Conservation (phyloP, 53 echinoderm and acorn worm species). For the Zoroaster sp. region DNA sequence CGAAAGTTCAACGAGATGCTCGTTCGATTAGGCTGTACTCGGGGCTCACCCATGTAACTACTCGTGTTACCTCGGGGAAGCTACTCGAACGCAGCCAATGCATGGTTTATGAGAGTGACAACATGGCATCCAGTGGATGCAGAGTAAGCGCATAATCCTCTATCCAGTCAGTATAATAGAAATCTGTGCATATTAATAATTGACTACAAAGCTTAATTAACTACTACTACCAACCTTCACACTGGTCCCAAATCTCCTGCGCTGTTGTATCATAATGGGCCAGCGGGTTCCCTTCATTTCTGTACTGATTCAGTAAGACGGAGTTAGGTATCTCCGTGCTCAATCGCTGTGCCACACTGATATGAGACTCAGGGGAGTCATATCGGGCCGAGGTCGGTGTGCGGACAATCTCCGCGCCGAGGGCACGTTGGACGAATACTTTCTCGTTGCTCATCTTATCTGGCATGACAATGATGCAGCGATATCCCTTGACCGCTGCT, state of each 20-base stretch:
- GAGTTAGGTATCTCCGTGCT: constrained; percentile 89
- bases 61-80: too few relatives aligned
- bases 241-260: constrained; percentile 89
- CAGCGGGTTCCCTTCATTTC: constrained; percentile 87
- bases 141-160: too few relatives aligned
- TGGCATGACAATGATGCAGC: constrained; percentile 96
- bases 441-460: constrained; percentile 97
- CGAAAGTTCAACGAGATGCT: too few relatives aligned
- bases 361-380: constrained; percentile 93
- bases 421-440: constrained; percentile 81
- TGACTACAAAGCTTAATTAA: too few relatives aligned
- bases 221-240: constrained; percentile 74
- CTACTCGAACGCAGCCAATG: too few relatives aligned
- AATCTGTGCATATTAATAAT: too few relatives aligned
- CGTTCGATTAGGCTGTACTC: too few relatives aligned
- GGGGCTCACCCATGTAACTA: too few relatives aligned
- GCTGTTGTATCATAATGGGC: constrained; percentile 92
- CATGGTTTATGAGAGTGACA: too few relatives aligned
- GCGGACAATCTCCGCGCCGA: constrained; percentile 92
- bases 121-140: too few relatives aligned
- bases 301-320: constrained; percentile 83
- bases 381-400: constrained; percentile 85
- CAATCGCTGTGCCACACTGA: constrained; percentile 83
- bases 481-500: constrained; percentile 91
- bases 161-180: too few relatives aligned